These are phyloP conservation scores for Cynocephalus volans DNA, from an alignment of 2,113 vertebrate species.

Conservation along the genomic window DNA sequence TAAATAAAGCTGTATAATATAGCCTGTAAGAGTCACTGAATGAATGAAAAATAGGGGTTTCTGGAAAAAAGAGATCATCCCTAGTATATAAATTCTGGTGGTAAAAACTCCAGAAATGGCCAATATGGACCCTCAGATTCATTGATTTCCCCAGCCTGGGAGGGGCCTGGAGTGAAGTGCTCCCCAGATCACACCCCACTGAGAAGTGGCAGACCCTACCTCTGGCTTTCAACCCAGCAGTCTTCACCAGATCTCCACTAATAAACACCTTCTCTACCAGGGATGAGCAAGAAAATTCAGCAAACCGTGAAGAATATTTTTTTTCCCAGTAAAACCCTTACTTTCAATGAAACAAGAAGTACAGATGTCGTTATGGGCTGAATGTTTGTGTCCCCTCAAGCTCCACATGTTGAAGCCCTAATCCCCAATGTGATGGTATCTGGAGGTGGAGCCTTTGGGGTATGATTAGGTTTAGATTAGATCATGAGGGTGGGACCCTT, in stretches of 20 bases:
- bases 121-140: not conserved
- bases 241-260: not conserved
- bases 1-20: not conserved
- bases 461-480: not conserved
- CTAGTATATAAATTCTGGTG: not conserved
- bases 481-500: not conserved
- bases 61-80: not conserved
- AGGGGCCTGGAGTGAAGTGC: not conserved
- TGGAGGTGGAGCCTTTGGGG: not conserved
- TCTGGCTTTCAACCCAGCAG: not conserved
- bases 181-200: not conserved
- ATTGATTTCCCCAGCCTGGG: not conserved
- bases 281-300: slow-evolving; percentile 21
- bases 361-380: not conserved
- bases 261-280: not conserved
- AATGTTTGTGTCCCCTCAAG: not conserved
- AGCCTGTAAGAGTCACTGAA: not conserved
- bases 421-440: not conserved
- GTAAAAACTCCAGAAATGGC: not conserved
- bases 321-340: not conserved
- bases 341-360: slow-evolving; percentile 8
- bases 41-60: not conserved
- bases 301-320: not conserved
- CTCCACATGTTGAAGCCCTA: not conserved
- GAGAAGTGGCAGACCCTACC: not conserved